Evolutionary conservation across 2,797 vertebrate species (phyloP).

Genomic region (Poecilia velifera): DNA sequence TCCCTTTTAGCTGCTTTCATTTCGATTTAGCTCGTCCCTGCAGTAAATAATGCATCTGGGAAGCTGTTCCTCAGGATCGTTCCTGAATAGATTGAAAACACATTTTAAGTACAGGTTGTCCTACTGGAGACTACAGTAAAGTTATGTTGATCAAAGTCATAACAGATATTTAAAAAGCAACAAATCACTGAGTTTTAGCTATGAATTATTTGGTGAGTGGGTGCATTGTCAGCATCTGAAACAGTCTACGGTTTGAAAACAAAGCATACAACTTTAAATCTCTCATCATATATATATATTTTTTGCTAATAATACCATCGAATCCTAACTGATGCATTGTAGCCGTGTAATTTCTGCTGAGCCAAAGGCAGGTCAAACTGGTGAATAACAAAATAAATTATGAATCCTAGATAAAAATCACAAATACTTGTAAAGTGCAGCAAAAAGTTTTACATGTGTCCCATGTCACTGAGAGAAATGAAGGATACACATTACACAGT

Average conservation of each 20-base stretch:
- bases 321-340: neutral
- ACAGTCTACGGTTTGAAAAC: neutral
- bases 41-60: neutral
- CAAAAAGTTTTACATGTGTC: neutral
- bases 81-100: neutral
- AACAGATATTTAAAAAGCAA: neutral
- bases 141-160: neutral
- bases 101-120: neutral
- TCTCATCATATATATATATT: neutral
- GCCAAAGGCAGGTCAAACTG: neutral
- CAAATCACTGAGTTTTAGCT: neutral
- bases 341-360: neutral
- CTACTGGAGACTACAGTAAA: neutral
- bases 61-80: neutral
- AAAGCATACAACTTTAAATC: neutral
- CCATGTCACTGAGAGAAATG: neutral
- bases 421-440: neutral
- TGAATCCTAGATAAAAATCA: neutral
- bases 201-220: neutral
- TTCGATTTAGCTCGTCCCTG: conserved; percentile 4
- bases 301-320: neutral
- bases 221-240: neutral
- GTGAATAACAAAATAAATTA: neutral
- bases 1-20: neutral
- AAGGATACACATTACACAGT: neutral